These are phyloP conservation scores for Engystomops pustulosus DNA, from an alignment of 2,113 vertebrate genomes.

Conservation along the genomic window DNA sequence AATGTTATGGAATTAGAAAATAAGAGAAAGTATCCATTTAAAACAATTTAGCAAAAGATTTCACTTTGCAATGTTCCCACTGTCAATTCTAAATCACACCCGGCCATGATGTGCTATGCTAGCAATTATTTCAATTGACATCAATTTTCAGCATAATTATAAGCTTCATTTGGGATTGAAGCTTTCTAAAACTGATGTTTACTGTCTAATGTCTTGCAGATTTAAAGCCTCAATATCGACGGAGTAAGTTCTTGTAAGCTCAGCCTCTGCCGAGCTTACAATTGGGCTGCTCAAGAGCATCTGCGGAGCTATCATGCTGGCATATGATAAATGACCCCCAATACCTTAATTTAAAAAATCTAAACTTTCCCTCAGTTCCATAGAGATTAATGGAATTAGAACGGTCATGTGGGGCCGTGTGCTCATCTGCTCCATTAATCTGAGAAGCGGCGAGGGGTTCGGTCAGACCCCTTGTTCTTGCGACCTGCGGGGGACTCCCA, in stretches of 20 bases:
- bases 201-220: constrained; percentile 36
- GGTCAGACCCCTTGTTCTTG: no score
- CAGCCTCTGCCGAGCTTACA: not conserved
- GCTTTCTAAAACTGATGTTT: constrained; percentile 21
- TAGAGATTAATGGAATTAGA: no score
- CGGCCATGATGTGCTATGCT: constrained; percentile 34
- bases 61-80: constrained; percentile 11
- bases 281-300: no score
- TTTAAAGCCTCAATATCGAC: constrained; percentile 14
- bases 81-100: constrained; percentile 28
- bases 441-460: no score
- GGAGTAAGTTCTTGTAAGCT: constrained; percentile 16
- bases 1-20: constrained; percentile 13
- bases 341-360: no score
- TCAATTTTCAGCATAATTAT: constrained; percentile 53
- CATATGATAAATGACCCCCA: no score
- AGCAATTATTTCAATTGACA: constrained; percentile 57
- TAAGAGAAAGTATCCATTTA: constrained; percentile 34
- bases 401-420: no score
- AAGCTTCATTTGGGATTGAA: constrained; percentile 18
- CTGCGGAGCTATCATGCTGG: no score
- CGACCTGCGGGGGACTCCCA: no score
- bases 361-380: no score
- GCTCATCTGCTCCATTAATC: no score
- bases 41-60: constrained; percentile 46